Evolutionary conservation across 2,888 invertebrate species (phyloP).

Genomic region (Agonopterix subpropinquella): DNA sequence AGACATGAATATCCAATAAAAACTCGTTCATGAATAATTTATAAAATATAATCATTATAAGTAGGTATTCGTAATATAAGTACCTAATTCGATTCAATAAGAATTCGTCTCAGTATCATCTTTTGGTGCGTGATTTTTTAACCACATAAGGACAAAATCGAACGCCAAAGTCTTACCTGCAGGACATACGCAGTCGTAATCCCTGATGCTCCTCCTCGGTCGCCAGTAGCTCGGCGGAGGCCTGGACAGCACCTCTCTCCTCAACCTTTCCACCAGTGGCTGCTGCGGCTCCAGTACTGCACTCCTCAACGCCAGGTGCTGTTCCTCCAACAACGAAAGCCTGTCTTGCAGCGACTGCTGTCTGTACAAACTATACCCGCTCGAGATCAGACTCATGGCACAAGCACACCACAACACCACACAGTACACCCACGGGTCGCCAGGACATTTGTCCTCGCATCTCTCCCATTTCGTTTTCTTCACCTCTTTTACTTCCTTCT

Average conservation of each 20-base stretch:
- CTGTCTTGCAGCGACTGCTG: constrained; percentile 72
- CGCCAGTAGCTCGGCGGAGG: constrained; percentile 46
- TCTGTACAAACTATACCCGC: constrained; percentile 77
- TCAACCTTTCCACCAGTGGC: constrained; percentile 71
- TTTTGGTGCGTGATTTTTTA: too few species aligned
- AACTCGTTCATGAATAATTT: too few species aligned
- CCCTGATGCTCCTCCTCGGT: constrained; percentile 66
- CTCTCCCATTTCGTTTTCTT: constrained; percentile 46
- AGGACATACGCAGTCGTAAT: constrained; percentile 82
- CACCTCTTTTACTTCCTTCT: constrained; percentile 22
- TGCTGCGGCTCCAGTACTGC: constrained; percentile 69
- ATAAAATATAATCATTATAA: too few species aligned
- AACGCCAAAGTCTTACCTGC: constrained; percentile 67
- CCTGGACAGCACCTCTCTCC: constrained; percentile 61
- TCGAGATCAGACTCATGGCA: constrained; percentile 77
- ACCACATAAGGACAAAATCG: too few species aligned
- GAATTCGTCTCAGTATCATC: too few species aligned
- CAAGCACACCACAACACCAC: constrained; percentile 79
- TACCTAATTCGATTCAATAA: too few species aligned
- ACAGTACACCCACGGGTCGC: constrained; percentile 63
- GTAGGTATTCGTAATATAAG: too few species aligned
- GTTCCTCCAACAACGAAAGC: constrained; percentile 71
- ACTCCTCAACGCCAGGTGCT: constrained; percentile 70
- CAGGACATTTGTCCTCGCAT: constrained; percentile 54
- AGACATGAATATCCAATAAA: too few species aligned